These are phyloP conservation scores for Lumbricus terrestris DNA, from an alignment of 2,888 invertebrate species.

Conservation along the genomic window DNA sequence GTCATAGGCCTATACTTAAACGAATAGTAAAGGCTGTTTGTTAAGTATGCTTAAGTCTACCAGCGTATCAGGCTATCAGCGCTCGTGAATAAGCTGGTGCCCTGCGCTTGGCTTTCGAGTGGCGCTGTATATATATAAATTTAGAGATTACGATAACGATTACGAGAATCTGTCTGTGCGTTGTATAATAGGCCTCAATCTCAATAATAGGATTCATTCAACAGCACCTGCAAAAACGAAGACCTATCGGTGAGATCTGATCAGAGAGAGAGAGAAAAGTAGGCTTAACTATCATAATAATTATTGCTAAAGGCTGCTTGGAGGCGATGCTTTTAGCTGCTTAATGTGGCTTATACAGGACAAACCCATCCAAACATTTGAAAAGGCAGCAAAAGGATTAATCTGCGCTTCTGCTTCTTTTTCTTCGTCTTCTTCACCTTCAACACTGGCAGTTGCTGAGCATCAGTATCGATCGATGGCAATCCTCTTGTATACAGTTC, in stretches of 20 bases:
- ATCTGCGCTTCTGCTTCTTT: not conserved
- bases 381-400: not conserved
- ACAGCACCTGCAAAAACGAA: not conserved
- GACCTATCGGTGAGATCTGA: not conserved
- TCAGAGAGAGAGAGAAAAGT: no score
- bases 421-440: no score
- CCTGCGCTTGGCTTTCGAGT: no score
- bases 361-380: not conserved
- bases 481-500: not conserved
- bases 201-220: no score
- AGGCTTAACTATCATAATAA: no score
- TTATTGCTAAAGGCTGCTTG: no score
- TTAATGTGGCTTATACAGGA: not conserved
- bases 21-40: not conserved
- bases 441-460: not conserved
- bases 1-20: no score
- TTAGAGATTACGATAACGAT: no score
- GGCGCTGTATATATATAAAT: no score
- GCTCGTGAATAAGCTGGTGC: no score
- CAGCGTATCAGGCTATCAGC: not conserved
- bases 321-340: not conserved
- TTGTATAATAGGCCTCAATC: no score
- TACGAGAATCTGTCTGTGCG: no score
- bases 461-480: not conserved
- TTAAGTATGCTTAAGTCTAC: not conserved